phyloP scores from a whole-genome alignment of 2,888 invertebrate species.

The Polydrusus tereticollis region DNA sequence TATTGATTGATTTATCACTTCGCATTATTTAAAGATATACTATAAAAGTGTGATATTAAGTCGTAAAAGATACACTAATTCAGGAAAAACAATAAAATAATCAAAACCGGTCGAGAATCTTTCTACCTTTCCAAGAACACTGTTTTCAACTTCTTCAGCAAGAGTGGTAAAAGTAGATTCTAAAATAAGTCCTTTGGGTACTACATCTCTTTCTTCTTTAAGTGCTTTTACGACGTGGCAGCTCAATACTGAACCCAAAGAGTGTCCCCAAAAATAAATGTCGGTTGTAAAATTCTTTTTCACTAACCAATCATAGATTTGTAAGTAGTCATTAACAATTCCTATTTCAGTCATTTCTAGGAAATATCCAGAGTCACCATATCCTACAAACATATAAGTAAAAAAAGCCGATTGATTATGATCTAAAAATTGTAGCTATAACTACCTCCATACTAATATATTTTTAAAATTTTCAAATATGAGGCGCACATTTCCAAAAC shows the following conservation, averaged over 20 bases:
- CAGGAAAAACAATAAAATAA: no score
- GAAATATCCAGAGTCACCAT: conserved; percentile 61
- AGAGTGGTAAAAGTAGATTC: conserved; percentile 61
- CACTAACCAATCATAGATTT: conserved; percentile 61
- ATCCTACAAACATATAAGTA: conserved; percentile 55
- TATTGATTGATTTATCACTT: no score
- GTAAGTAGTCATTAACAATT: conserved; percentile 60
- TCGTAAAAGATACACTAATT: no score
- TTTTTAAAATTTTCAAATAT: no score
- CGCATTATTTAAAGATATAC: no score
- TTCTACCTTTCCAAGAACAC: conserved; percentile 56
- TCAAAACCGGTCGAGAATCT: no score
- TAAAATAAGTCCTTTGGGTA: conserved; percentile 59
- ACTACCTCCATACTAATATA: no score
- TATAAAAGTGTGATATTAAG: no score
- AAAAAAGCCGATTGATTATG: no score
- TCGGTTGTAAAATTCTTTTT: conserved; percentile 54
- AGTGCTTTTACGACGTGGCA: conserved; percentile 56
- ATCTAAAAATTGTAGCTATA: no score
- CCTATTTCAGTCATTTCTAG: conserved; percentile 58
- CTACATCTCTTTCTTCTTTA: conserved; percentile 48
- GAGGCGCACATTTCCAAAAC: no score
- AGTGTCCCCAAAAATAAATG: conserved; percentile 64
- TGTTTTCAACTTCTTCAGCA: conserved; percentile 57
- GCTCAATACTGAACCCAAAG: conserved; percentile 61